Evolutionary conservation across 2,888 invertebrate genomes (phyloP).

Genomic region (Serripes groenlandicus): DNA sequence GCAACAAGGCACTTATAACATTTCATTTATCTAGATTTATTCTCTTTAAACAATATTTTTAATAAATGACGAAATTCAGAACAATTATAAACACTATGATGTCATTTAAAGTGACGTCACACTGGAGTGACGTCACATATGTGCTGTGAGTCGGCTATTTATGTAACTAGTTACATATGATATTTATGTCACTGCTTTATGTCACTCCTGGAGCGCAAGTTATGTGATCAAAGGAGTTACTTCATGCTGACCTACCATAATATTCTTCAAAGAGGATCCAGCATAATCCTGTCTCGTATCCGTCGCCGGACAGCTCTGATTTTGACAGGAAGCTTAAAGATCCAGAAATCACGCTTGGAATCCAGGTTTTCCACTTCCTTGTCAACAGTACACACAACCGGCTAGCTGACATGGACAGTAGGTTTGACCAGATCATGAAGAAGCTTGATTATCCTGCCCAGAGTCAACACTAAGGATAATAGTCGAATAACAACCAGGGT

Average conservation of each 20-base stretch:
- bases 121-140: too few relatives aligned
- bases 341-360: not conserved
- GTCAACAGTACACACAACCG: not conserved
- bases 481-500: not conserved
- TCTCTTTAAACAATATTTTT: too few relatives aligned
- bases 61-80: too few relatives aligned
- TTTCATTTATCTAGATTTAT: not conserved
- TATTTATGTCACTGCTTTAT: too few relatives aligned
- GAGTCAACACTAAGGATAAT: not conserved
- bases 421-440: conserved; percentile 21
- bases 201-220: too few relatives aligned
- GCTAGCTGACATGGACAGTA: not conserved
- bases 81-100: too few relatives aligned
- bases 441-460: not conserved
- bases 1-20: not conserved
- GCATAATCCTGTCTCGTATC: not conserved
- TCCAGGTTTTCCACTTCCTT: not conserved
- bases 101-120: too few relatives aligned
- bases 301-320: not conserved
- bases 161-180: too few relatives aligned
- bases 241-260: too few relatives aligned
- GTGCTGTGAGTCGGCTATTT: too few relatives aligned
- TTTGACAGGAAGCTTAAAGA: conserved; percentile 15
- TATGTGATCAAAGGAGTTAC: too few relatives aligned
- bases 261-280: not conserved